A percentile compares a stretch with the other conserved stretches of the same genome.
These are phyloP conservation scores for Teleopsis dalmanni DNA, from an alignment of 1,140 invertebrate genomes.

Conservation along the genomic window DNA sequence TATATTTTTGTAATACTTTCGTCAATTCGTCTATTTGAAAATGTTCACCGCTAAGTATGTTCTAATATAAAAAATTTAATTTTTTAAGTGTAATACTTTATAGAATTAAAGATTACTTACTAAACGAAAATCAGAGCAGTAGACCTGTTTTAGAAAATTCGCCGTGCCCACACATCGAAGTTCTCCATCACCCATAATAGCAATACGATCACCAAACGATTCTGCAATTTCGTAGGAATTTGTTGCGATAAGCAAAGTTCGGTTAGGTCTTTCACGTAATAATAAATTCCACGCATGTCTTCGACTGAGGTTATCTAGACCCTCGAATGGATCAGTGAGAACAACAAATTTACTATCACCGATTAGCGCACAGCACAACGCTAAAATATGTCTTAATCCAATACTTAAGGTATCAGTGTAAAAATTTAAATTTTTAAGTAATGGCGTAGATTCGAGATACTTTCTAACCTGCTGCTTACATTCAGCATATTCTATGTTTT, in stretches of 20 bases:
- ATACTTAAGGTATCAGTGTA: conserved; percentile 7
- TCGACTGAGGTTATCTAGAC: conserved; percentile 21
- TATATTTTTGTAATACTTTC: no score
- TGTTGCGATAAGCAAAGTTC: conserved; percentile 26
- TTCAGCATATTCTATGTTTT: not conserved
- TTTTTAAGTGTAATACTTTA: no score
- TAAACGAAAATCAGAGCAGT: conserved; percentile 83
- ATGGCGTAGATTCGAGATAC: conserved; percentile 13
- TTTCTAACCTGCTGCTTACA: conserved; percentile 5
- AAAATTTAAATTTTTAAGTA: conserved; percentile 4
- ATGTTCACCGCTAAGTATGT: no score
- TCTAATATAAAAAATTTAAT: no score
- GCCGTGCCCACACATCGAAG: conserved; percentile 71
- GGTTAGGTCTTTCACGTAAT: conserved; percentile 24
- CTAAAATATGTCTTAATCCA: conserved; percentile 13
- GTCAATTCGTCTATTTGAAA: no score
- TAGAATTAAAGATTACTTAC: no score
- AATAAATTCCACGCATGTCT: conserved; percentile 22
- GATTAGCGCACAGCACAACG: conserved; percentile 24
- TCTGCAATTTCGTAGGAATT: conserved; percentile 21
- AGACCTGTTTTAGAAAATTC: conserved; percentile 79
- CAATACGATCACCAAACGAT: conserved; percentile 25
- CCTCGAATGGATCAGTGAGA: conserved; percentile 26
- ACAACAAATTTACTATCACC: conserved; percentile 26
- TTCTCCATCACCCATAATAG: conserved; percentile 32